Evolutionary conservation across 2,888 invertebrate genomes (phyloP).

Genomic region (Andrena bucephala): DNA sequence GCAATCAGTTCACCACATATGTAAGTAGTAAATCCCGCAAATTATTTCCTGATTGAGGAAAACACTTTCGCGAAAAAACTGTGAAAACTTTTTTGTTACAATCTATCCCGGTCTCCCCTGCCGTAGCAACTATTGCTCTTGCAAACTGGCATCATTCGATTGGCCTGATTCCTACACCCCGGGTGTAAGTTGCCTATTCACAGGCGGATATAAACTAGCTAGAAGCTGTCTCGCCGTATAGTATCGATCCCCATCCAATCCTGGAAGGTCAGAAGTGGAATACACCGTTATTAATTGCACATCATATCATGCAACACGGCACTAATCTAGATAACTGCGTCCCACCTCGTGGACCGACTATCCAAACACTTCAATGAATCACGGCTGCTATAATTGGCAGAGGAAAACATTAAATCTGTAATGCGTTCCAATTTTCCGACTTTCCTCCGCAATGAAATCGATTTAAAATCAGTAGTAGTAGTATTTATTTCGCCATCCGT

Average conservation of each 20-base stretch:
- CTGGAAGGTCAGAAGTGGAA: constrained; percentile 43
- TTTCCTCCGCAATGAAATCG: neutral
- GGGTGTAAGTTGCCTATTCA: constrained; percentile 13
- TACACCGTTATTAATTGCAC: constrained; percentile 66
- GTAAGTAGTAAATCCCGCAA: too few species aligned
- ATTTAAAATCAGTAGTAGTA: too few species aligned
- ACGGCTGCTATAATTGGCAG: constrained; percentile 28
- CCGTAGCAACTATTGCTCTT: neutral
- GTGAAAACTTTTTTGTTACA: too few species aligned
- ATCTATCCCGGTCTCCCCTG: too few species aligned
- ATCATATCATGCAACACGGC: constrained; percentile 43
- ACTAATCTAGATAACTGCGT: constrained; percentile 64
- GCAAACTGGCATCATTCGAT: constrained; percentile 15
- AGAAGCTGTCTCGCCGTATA: constrained; percentile 28
- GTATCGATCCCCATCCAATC: constrained; percentile 58
- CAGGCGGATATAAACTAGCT: constrained; percentile 18
- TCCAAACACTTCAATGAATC: constrained; percentile 27
- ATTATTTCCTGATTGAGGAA: too few species aligned
- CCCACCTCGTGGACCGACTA: constrained; percentile 31
- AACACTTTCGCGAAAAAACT: too few species aligned
- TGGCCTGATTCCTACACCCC: constrained; percentile 19
- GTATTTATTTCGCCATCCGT: too few species aligned
- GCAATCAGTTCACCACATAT: too few species aligned
- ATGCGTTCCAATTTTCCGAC: neutral
- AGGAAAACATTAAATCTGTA: constrained; percentile 8